Evolutionary conservation across 2,888 invertebrate species (phyloP).

Genomic region (Pyrrhosoma nymphula): DNA sequence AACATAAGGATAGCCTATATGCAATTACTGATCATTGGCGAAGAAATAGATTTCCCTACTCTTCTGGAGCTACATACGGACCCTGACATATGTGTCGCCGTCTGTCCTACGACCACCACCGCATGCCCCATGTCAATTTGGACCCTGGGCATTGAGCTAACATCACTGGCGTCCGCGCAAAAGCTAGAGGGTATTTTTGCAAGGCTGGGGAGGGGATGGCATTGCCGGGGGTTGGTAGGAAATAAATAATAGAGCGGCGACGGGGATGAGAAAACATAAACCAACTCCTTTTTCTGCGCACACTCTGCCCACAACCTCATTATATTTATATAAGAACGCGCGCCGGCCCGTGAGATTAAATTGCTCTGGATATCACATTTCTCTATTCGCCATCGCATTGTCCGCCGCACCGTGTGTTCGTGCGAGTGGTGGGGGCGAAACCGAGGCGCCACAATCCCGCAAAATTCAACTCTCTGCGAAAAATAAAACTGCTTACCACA

Average conservation of each 20-base stretch:
- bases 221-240: background rate
- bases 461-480: slow-evolving; percentile 20
- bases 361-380: slow-evolving; percentile 52
- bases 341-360: slow-evolving; percentile 51
- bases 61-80: too few species aligned
- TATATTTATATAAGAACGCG: slow-evolving; percentile 39
- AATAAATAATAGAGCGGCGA: background rate
- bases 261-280: background rate
- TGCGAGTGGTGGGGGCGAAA: background rate
- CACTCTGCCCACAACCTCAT: slow-evolving; percentile 55
- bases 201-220: background rate
- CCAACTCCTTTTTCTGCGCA: background rate
- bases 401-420: background rate
- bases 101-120: too few species aligned
- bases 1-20: too few species aligned
- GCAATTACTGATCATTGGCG: too few species aligned
- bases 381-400: slow-evolving; percentile 53
- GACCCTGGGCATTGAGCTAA: too few species aligned
- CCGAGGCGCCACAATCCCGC: slow-evolving; percentile 41
- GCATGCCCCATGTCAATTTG: too few species aligned
- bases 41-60: too few species aligned
- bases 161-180: background rate
- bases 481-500: background rate
- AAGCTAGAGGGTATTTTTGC: background rate
- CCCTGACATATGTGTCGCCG: too few species aligned